Base-by-base conservation (phyloP, 2,797 vertebrate genomes). In the Aplochiton taeniatus region DNA sequence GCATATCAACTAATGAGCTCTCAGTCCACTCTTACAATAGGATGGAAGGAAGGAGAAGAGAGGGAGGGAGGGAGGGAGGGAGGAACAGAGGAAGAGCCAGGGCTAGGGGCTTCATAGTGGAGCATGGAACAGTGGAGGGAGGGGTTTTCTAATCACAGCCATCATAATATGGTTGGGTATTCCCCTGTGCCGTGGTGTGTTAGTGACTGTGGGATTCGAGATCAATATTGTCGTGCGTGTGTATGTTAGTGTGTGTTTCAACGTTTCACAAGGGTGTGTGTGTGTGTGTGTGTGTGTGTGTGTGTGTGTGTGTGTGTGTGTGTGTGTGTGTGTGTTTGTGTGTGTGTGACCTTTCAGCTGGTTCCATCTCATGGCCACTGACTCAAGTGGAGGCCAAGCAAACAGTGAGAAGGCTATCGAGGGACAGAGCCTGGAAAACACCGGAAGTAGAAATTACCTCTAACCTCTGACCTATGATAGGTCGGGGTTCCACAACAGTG, bases 191-290 rank as follows among this genome's bases (percentile, higher is more conserved):
- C 31, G 6, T 31, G 2, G 31, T 31, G 6, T 6, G 55, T 20
- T 66, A 56, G 70, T 71, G 60, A 67, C 61, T 52, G 17, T 45
- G 57, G 61, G 48, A 72, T 31, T 48, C 11, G 2, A 31, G 31
- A 2, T 31, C 2, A 31, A 31, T 6, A 31, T 6, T 31, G 31
- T 42, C 31, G 31, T 31, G 31, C 5, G 31, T 31, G 31, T 31
- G 31, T 31, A 5, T 31, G 31, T 31, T 2, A 2, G 31, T 31
- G 31, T 11, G 49, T 16, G 31, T 41, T 43, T 18, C n/a, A 9
- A 65, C 45, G 31, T 44, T 47, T 31, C 20, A 8, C 8, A 44
- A 42, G 12, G 8, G 61, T 20, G 17, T 41, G 43, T 54, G 51
- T 46, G 12, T 18, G 18, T 55, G 16, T n/a, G 11, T 14, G 52